Conservation (phyloP, 2,797 vertebrate genomes). For the Luscinia luscinia region DNA sequence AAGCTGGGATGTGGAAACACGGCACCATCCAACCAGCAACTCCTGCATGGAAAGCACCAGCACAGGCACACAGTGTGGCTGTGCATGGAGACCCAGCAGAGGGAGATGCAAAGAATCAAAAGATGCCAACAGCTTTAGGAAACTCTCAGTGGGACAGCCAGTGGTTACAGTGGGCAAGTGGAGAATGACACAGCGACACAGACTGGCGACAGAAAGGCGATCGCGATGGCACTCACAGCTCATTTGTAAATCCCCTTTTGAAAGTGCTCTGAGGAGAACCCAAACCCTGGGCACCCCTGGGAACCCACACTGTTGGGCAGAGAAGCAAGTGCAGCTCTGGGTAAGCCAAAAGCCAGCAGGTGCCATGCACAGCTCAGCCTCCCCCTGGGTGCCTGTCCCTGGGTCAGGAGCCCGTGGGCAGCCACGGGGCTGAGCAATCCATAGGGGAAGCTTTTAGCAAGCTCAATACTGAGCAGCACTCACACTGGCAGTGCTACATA, state of each 20-base stretch:
- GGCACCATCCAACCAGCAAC: background rate
- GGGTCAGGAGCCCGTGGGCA: accelerated
- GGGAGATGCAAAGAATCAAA: background rate
- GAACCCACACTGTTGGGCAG: accelerated
- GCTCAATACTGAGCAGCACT: background rate
- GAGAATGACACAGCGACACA: background rate
- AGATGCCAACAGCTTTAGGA: background rate
- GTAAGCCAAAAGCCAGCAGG: accelerated
- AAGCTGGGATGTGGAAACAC: background rate
- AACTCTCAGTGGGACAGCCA: background rate
- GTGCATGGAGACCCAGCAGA: background rate
- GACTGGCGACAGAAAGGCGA: background rate
- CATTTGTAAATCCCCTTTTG: background rate
- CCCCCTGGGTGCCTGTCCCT: background rate
- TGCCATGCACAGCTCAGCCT: accelerated
- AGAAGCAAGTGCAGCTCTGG: background rate
- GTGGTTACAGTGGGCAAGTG: background rate
- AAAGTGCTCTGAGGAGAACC: background rate
- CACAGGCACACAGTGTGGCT: accelerated
- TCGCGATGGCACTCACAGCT: accelerated
- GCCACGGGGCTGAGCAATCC: background rate
- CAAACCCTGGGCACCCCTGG: background rate
- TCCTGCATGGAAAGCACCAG: background rate
- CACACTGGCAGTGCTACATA: background rate
- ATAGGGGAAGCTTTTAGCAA: background rate